A percentile compares a stretch with the other conserved stretches of the same genome.
Conservation (phyloP, 1,140 invertebrate genomes). For the Calephelis nemesis region DNA sequence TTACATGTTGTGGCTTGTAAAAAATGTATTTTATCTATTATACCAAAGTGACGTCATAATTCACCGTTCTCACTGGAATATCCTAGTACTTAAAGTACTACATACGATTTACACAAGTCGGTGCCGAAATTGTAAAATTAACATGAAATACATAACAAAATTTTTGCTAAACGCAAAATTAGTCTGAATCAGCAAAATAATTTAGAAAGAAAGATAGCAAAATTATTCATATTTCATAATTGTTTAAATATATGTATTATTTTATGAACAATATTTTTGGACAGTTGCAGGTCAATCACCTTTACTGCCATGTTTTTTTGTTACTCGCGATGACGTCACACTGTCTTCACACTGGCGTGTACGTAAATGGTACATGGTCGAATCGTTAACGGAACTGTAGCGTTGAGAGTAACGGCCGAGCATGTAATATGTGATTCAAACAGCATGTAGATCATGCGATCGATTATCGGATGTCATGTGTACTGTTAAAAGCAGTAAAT, state of each 20-base stretch:
- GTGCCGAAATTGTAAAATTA: too few relatives aligned
- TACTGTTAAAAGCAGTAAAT: slow-evolving; percentile 28
- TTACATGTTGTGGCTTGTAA: too few relatives aligned
- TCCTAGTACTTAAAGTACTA: too few relatives aligned
- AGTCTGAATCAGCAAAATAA: too few relatives aligned
- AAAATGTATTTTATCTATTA: too few relatives aligned
- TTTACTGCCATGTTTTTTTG: slow-evolving; percentile 5
- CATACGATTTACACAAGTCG: too few relatives aligned
- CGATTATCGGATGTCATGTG: slow-evolving; percentile 29
- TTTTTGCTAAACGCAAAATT: too few relatives aligned
- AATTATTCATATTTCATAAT: too few relatives aligned
- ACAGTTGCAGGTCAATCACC: neutral
- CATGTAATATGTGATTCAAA: slow-evolving; percentile 48
- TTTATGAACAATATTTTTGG: neutral
- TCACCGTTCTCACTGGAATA: too few relatives aligned
- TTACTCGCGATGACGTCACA: slow-evolving; percentile 12
- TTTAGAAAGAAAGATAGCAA: too few relatives aligned
- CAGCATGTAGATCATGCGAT: slow-evolving; percentile 39
- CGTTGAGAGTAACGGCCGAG: slow-evolving; percentile 42
- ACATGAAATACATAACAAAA: too few relatives aligned
- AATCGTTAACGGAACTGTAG: slow-evolving; percentile 50
- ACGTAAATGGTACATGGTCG: slow-evolving; percentile 29
- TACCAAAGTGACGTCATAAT: too few relatives aligned
- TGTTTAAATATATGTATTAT: neutral
- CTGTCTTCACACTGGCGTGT: slow-evolving; percentile 2